Evolutionary conservation across 2,888 invertebrate species (phyloP).

Genomic region (Pseudococcus longispinus): DNA sequence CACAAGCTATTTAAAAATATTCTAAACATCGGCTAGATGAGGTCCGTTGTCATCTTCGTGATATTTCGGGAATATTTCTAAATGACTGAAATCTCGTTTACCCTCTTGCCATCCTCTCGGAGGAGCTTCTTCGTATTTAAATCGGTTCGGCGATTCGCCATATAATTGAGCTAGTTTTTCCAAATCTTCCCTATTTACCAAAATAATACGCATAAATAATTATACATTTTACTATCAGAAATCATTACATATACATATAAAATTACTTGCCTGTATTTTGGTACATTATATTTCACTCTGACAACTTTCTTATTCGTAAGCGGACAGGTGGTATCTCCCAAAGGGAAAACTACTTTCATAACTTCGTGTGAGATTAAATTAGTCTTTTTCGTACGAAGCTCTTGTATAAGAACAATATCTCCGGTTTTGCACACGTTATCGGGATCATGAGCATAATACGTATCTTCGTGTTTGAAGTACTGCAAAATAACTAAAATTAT

Average conservation of each 20-base stretch:
- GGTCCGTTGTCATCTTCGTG: constrained; percentile 19
- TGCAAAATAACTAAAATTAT: constrained; percentile 63
- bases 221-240: not conserved
- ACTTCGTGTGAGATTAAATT: constrained; percentile 81
- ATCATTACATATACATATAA: not conserved
- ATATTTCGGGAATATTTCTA: constrained; percentile 18
- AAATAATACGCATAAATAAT: not conserved
- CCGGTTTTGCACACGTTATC: constrained; percentile 79
- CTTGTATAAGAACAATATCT: constrained; percentile 80
- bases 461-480: constrained; percentile 80
- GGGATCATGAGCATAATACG: constrained; percentile 80
- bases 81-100: constrained; percentile 73
- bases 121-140: constrained; percentile 79
- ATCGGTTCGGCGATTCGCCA: constrained; percentile 71
- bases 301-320: constrained; percentile 81
- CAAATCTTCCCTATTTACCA: constrained; percentile 71
- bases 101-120: constrained; percentile 83
- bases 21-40: constrained; percentile 5
- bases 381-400: constrained; percentile 75
- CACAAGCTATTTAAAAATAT: not conserved
- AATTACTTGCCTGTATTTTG: constrained; percentile 68
- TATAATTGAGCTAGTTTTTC: constrained; percentile 72
- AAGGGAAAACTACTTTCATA: constrained; percentile 78
- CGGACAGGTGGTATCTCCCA: constrained; percentile 87
- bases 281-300: constrained; percentile 62